Evolutionary conservation across 37 sponge, comb jelly and placozoan species (phyloP), one percentile per base, ranked within the genome.

Genomic region (Sycon ciliatum): DNA sequence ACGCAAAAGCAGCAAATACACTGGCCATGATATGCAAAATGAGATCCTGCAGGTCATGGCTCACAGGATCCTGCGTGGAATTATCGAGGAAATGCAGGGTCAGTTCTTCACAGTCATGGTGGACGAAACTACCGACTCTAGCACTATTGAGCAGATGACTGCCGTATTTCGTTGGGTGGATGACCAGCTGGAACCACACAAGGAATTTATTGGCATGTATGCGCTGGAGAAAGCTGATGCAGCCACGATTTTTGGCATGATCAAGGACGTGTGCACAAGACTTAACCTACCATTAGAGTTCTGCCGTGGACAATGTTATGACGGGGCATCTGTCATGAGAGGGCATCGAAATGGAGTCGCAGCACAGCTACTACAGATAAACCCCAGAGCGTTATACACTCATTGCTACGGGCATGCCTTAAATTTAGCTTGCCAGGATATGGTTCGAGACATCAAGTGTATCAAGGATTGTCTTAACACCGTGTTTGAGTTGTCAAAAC

Each of bases 161-260:
- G 24, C 76, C 61, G 54, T 67, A 35, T 38, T 80, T 72, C 60
- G 81, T 20, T 75, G 57, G 68, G 80, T 84, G 11, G 80, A 84
- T 58, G 56, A 69, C 36, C 1, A 79, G 18, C 72, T 79, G 40
- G 66, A 66, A 38, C 77, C 78, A 29, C 77, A 81, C 65, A 86
- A 89, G 38, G 66, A 85, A 16, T 75, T 89, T 30, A 52, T 89
- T 37, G 90, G 85, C 32, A 71, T 89, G 23, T 85, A 82, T 46
- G 67, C 67, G 22, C 81, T 81, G 22, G 40, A 68, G 20, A 61
- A 5, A 3, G 77, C 73, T 46, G 74, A 81, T 71, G 85, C 90
- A 23, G 71, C 52, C 24, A 66, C 66, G 3, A 65, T 90, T 3
- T 34, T 62, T 1, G 0, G 2, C 28, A 42, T 77, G 23, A 37